phyloP scores from a whole-genome alignment of 2,888 invertebrate species.

The Parasteatoda lunata region DNA sequence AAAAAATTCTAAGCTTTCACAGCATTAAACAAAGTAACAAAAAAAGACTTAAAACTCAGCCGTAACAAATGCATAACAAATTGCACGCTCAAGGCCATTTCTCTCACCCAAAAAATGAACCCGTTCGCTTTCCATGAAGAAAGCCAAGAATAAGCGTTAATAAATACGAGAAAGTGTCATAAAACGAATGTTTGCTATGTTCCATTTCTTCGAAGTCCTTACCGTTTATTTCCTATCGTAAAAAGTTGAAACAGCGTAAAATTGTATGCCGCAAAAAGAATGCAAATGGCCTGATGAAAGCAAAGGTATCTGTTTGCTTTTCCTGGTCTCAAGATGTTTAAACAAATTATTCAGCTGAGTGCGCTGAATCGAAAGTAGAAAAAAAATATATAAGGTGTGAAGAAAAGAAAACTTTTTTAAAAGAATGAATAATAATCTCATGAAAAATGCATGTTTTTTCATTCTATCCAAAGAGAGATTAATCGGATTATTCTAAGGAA shows the following conservation, averaged over 20 bases:
- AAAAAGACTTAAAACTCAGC: no score
- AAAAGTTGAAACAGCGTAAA: slow-evolving; percentile 1
- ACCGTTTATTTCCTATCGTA: background rate
- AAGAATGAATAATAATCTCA: slow-evolving; percentile 3
- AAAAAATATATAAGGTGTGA: background rate
- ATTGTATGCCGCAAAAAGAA: background rate
- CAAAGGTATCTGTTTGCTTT: background rate
- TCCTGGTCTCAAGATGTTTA: slow-evolving; percentile 3
- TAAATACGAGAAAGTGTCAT: slow-evolving; percentile 11
- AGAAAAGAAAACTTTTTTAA: background rate
- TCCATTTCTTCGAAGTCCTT: background rate
- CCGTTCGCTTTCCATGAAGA: background rate
- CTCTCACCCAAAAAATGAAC: background rate
- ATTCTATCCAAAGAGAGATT: background rate
- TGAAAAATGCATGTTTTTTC: slow-evolving; percentile 2
- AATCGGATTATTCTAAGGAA: background rate
- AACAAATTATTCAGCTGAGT: background rate
- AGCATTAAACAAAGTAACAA: no score
- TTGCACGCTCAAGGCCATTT: background rate
- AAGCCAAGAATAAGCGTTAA: background rate
- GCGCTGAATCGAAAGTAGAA: background rate
- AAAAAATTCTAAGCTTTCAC: no score
- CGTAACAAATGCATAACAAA: no score
- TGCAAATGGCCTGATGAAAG: background rate
- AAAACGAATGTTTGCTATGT: background rate